A percentile compares a stretch with the other conserved stretches of the same genome.
Conservation (phyloP, 2,888 invertebrate genomes). For the Habrosyne pyritoides region DNA sequence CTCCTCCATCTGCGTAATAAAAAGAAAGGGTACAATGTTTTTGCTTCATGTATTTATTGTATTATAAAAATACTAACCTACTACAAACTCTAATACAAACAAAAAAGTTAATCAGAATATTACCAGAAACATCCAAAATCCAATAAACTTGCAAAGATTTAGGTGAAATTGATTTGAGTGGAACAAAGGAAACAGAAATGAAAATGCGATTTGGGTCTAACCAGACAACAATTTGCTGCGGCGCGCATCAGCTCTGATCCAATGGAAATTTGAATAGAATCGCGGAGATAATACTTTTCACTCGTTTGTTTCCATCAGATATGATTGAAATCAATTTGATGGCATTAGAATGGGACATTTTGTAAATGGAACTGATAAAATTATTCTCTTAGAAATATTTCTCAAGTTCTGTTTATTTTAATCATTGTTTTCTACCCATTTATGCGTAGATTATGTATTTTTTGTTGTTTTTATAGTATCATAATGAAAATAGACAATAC, state of each 20-base stretch:
- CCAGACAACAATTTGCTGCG: conserved; percentile 42
- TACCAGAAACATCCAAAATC: conserved; percentile 12
- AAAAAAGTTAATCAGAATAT: not conserved
- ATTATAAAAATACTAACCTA: not conserved
- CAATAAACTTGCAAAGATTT: conserved; percentile 24
- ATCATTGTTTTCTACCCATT: not conserved
- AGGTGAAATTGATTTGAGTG: conserved; percentile 34
- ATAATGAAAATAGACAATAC: no score
- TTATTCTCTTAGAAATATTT: not conserved
- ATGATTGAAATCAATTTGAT: conserved; percentile 35
- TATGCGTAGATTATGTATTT: no score
- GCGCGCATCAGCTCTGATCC: conserved; percentile 46
- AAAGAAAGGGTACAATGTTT: no score
- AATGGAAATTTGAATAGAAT: conserved; percentile 45
- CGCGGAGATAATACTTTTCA: conserved; percentile 31
- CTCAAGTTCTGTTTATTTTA: not conserved
- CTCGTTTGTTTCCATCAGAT: conserved; percentile 29
- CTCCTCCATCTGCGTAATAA: no score
- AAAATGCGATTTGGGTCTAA: conserved; percentile 39
- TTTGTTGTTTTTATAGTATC: no score
- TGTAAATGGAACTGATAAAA: not conserved
- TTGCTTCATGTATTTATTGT: no score
- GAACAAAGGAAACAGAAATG: conserved; percentile 38
- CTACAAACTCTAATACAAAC: not conserved
- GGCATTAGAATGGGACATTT: not conserved